phyloP scores from a whole-genome alignment of 37 sponge, comb jelly and placozoan species.

The Geodia barretti region DNA sequence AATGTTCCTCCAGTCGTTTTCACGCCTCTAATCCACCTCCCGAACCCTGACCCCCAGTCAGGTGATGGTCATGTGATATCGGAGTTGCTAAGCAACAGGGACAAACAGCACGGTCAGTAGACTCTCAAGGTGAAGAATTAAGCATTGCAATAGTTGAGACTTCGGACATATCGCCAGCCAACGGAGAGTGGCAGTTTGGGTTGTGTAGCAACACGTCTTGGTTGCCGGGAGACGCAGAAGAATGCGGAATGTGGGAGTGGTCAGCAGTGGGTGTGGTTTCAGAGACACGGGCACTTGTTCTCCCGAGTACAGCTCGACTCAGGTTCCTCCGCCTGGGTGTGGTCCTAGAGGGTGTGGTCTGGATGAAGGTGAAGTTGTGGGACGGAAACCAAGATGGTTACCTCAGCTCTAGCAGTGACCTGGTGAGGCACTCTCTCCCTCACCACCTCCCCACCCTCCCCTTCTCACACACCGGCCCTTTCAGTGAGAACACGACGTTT shows the following conservation, averaged over 20 bases:
- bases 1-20: slow-evolving; percentile 66
- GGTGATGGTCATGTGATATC: slow-evolving; percentile 59
- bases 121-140: slow-evolving; percentile 70
- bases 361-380: slow-evolving; percentile 81
- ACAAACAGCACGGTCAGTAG: too few species aligned
- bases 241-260: background rate
- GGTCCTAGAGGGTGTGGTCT: slow-evolving; percentile 72
- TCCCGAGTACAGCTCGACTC: slow-evolving; percentile 65
- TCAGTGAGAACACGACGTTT: slow-evolving; percentile 50
- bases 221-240: slow-evolving; percentile 8
- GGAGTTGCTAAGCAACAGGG: slow-evolving; percentile 55
- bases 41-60: slow-evolving; percentile 17
- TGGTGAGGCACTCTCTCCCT: slow-evolving; percentile 21
- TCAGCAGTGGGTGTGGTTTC: slow-evolving; percentile 4
- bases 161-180: background rate
- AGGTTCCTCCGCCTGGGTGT: slow-evolving; percentile 62
- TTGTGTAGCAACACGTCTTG: slow-evolving; percentile 32
- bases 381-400: slow-evolving; percentile 81
- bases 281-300: slow-evolving; percentile 56
- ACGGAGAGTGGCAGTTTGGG: slow-evolving; percentile 83
- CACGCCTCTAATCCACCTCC: slow-evolving; percentile 33
- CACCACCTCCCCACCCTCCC: slow-evolving; percentile 38
- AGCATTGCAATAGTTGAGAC: slow-evolving; percentile 60
- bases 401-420: slow-evolving; percentile 25
- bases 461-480: slow-evolving; percentile 30